phyloP scores from a whole-genome alignment of 2,797 vertebrate genomes.

The Lindbergichthys nudifrons region DNA sequence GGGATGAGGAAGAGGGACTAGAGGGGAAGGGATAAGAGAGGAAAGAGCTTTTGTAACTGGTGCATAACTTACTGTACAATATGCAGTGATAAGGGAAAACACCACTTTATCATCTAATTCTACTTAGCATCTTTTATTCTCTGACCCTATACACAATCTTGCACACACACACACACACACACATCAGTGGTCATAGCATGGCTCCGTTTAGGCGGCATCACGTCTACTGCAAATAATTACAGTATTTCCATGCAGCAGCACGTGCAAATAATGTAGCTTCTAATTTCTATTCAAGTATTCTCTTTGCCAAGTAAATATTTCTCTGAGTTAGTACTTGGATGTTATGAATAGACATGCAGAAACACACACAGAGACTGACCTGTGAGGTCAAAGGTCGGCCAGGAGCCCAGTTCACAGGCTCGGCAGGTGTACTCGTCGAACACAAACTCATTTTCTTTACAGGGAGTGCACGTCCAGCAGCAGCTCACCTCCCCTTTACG shows the following conservation, averaged over 20 bases:
- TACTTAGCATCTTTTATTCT: slow-evolving; percentile 18
- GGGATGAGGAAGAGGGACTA: slow-evolving; percentile 24
- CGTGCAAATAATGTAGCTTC: background rate
- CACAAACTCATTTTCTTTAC: slow-evolving; percentile 97
- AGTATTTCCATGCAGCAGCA: background rate
- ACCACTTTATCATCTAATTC: background rate
- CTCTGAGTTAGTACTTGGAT: background rate
- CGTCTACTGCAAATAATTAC: background rate
- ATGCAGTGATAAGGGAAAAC: slow-evolving; percentile 31
- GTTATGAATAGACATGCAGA: slow-evolving; percentile 21
- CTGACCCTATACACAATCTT: slow-evolving; percentile 2
- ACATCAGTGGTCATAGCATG: background rate
- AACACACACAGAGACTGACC: slow-evolving; percentile 59
- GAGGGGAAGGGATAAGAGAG: background rate
- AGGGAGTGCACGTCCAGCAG: slow-evolving; percentile 98
- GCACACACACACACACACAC: slow-evolving; percentile 2
- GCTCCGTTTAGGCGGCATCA: background rate
- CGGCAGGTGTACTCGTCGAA: slow-evolving; percentile 97
- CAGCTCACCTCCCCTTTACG: slow-evolving; percentile 99
- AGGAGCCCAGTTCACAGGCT: slow-evolving; percentile 94
- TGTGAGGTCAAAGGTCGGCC: slow-evolving; percentile 92
- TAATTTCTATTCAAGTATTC: background rate
- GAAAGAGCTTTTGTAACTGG: slow-evolving; percentile 21
- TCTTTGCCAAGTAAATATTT: background rate
- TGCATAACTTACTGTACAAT: slow-evolving; percentile 29